A percentile compares a stretch with the other conserved stretches of the same genome.
Evolutionary conservation across 2,888 invertebrate species (phyloP).

Genomic region (Chloroclystis v-ata): DNA sequence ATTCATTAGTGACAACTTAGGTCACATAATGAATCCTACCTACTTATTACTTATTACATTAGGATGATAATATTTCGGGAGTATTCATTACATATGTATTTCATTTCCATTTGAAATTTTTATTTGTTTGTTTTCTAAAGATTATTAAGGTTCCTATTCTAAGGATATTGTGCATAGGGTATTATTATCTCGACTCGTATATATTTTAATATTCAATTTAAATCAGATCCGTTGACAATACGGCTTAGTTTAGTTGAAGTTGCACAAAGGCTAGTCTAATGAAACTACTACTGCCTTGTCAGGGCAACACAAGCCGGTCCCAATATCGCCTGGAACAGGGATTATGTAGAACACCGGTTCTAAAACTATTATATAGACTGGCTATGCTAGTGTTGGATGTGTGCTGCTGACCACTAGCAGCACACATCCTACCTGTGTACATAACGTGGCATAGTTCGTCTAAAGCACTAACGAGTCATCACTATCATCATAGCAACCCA

Average conservation of each 20-base stretch:
- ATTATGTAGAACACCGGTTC: constrained; percentile 43
- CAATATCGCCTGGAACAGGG: constrained; percentile 32
- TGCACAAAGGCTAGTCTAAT: constrained; percentile 31
- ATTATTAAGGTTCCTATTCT: background rate
- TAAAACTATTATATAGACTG: constrained; percentile 51
- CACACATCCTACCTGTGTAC: no score
- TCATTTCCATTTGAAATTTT: no score
- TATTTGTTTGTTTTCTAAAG: no score
- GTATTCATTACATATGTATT: no score
- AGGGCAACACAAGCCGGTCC: constrained; percentile 22
- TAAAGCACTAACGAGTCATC: no score
- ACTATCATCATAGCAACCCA: background rate
- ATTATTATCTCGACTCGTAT: constrained; percentile 1
- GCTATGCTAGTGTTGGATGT: constrained; percentile 28
- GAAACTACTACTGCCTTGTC: constrained; percentile 25
- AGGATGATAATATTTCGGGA: no score
- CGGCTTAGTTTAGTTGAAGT: constrained; percentile 15
- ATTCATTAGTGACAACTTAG: no score
- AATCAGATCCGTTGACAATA: constrained; percentile 12
- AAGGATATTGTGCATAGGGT: background rate
- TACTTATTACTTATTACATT: no score
- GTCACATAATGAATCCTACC: no score
- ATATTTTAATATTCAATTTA: constrained; percentile 10
- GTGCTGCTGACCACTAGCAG: background rate
- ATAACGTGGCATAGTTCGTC: no score